These are phyloP conservation scores for Scyliorhinus canicula DNA, from an alignment of 2,797 vertebrate species.

Conservation along the genomic window DNA sequence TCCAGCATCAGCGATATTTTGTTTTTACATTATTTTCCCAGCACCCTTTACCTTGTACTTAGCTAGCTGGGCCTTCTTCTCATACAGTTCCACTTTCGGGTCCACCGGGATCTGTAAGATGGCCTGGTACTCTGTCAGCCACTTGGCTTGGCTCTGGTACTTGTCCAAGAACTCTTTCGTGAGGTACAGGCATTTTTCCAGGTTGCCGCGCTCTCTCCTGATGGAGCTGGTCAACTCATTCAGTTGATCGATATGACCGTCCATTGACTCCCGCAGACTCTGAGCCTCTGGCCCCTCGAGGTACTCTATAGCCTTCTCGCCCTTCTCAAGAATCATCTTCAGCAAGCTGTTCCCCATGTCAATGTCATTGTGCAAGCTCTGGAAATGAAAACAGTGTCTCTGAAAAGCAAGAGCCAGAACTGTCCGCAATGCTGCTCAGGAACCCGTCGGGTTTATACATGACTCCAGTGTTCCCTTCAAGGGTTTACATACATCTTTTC, in stretches of 20 bases:
- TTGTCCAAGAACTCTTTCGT: slow-evolving; percentile 88
- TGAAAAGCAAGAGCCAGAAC: background rate
- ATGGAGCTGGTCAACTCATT: slow-evolving; percentile 76
- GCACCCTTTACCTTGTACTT: slow-evolving; percentile 83
- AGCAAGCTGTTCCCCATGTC: slow-evolving; percentile 81
- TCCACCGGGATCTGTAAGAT: slow-evolving; percentile 68
- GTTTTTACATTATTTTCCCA: background rate
- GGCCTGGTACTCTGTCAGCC: slow-evolving; percentile 72
- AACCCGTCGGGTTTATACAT: no score
- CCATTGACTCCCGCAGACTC: slow-evolving; percentile 69
- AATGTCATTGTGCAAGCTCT: slow-evolving; percentile 73
- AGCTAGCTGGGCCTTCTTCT: slow-evolving; percentile 86
- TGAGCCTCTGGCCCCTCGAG: slow-evolving; percentile 70
- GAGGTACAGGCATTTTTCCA: slow-evolving; percentile 76
- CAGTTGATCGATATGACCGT: slow-evolving; percentile 61
- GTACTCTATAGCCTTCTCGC: slow-evolving; percentile 67
- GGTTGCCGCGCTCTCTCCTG: slow-evolving; percentile 70
- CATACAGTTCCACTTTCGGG: slow-evolving; percentile 86
- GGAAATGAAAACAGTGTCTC: slow-evolving; percentile 40
- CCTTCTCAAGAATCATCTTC: slow-evolving; percentile 80
- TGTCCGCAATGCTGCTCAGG: background rate
- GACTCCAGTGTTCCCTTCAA: background rate
- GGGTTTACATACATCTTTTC: background rate
- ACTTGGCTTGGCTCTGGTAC: slow-evolving; percentile 75
- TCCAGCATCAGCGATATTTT: background rate